A percentile compares a stretch with the other conserved stretches of the same genome.
These are phyloP conservation scores for Mermis nigrescens DNA, from an alignment of 2,888 invertebrate species.

Conservation along the genomic window DNA sequence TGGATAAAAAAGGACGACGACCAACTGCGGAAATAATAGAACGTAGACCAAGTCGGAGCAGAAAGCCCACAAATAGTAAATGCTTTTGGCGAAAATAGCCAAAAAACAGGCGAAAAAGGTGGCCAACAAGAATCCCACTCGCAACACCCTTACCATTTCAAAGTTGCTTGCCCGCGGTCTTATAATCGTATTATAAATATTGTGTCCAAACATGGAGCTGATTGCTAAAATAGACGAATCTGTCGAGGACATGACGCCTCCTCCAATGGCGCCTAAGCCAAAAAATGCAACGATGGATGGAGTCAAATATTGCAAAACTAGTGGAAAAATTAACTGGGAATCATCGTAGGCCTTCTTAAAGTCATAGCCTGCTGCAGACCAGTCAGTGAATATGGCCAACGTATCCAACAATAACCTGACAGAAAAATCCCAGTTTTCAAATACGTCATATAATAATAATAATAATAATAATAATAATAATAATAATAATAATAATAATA, in stretches of 20 bases:
- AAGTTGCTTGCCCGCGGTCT: constrained; percentile 82
- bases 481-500: no score
- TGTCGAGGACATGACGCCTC: constrained; percentile 93
- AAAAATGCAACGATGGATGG: constrained; percentile 84
- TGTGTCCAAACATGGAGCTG: constrained; percentile 89
- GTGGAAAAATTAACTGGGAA: constrained; percentile 76
- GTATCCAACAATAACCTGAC: no score
- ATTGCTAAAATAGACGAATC: constrained; percentile 89
- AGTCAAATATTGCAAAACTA: constrained; percentile 81
- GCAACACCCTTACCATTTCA: constrained; percentile 74
- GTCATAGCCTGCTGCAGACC: constrained; percentile 9
- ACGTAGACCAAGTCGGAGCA: constrained; percentile 97
- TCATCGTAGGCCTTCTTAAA: constrained; percentile 36
- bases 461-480: no score
- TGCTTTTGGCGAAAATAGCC: constrained; percentile 89
- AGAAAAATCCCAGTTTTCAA: no score
- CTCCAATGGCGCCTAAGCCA: constrained; percentile 84
- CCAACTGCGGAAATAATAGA: constrained; percentile 86
- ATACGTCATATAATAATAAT: no score
- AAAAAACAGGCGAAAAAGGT: constrained; percentile 75
- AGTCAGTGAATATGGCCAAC: not conserved
- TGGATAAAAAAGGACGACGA: constrained; percentile 90
- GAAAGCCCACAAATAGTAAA: constrained; percentile 95
- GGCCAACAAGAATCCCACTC: constrained; percentile 68
- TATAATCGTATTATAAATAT: constrained; percentile 85